A percentile compares a stretch with the other conserved stretches of the same genome.
Conservation (phyloP, 2,888 invertebrate species). For the Anoplius nigerrimus region DNA sequence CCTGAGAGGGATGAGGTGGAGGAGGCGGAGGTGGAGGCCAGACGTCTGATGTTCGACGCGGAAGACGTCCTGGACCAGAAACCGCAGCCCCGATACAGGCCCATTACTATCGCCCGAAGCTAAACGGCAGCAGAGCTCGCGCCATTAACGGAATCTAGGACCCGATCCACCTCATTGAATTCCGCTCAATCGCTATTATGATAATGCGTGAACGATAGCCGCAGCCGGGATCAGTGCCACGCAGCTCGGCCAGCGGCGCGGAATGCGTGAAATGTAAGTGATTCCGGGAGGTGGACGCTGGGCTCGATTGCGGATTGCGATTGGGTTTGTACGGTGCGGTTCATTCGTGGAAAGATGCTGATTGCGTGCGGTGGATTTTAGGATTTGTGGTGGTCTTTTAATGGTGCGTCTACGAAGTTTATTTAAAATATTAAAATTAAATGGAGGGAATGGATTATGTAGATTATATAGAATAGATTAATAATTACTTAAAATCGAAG, state of each 20-base stretch:
- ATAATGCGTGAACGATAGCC: conserved; percentile 58
- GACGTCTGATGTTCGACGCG: conserved; percentile 18
- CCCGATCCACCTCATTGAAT: conserved; percentile 63
- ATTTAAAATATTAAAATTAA: no score
- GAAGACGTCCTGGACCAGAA: conserved; percentile 23
- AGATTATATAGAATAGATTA: no score
- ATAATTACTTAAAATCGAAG: no score
- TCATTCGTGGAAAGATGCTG: no score
- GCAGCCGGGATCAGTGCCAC: conserved; percentile 2
- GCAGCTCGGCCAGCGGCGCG: not conserved
- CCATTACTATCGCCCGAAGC: conserved; percentile 61
- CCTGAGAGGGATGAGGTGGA: conserved; percentile 21
- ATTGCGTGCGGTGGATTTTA: no score
- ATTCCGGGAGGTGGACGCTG: not conserved
- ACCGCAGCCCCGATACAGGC: conserved; percentile 51
- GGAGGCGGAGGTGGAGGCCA: conserved; percentile 14
- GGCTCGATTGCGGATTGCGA: no score
- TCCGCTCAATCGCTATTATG: conserved; percentile 59
- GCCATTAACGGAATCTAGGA: conserved; percentile 64
- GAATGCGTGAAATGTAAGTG: not conserved
- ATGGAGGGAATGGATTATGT: no score
- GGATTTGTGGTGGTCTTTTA: no score
- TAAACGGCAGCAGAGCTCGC: conserved; percentile 58
- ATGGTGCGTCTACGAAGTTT: no score
- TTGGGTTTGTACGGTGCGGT: no score